Conservation (phyloP, 2,797 vertebrate species). For the Neosilurus hyrtlii region DNA sequence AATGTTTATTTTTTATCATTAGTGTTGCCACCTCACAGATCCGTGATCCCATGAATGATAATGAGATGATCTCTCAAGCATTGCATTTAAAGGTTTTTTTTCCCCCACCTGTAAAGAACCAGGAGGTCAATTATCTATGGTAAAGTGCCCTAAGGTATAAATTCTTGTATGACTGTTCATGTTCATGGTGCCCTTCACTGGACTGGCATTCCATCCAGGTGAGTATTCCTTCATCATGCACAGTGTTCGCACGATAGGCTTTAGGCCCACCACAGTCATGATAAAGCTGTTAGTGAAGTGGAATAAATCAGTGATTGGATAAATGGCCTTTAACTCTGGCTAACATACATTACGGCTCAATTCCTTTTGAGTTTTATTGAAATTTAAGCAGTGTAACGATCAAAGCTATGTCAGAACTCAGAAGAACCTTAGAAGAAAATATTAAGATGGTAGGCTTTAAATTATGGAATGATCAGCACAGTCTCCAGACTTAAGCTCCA, state of each 20-base stretch:
- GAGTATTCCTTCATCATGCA: background rate
- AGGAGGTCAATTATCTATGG: background rate
- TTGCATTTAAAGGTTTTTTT: too few relatives aligned
- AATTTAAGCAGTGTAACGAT: too few relatives aligned
- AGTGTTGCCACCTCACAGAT: background rate
- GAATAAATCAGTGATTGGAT: background rate
- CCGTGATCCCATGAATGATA: background rate
- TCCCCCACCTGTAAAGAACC: background rate
- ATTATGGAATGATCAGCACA: too few relatives aligned
- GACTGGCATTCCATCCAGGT: background rate
- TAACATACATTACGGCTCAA: too few relatives aligned
- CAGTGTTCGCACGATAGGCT: background rate
- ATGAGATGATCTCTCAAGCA: background rate
- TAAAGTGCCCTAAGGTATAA: background rate
- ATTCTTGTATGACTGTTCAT: background rate
- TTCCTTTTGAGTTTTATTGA: too few relatives aligned
- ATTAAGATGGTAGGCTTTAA: too few relatives aligned
- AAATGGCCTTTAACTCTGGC: background rate
- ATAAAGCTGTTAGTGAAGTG: background rate
- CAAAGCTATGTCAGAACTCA: too few relatives aligned
- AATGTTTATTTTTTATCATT: background rate
- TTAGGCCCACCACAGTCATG: background rate
- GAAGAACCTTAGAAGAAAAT: too few relatives aligned
- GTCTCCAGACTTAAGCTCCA: too few relatives aligned
- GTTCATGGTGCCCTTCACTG: background rate